A percentile compares a stretch with the other conserved stretches of the same genome.
These are phyloP conservation scores for Chloebia gouldiae DNA, from an alignment of 2,113 vertebrate species.

Conservation along the genomic window DNA sequence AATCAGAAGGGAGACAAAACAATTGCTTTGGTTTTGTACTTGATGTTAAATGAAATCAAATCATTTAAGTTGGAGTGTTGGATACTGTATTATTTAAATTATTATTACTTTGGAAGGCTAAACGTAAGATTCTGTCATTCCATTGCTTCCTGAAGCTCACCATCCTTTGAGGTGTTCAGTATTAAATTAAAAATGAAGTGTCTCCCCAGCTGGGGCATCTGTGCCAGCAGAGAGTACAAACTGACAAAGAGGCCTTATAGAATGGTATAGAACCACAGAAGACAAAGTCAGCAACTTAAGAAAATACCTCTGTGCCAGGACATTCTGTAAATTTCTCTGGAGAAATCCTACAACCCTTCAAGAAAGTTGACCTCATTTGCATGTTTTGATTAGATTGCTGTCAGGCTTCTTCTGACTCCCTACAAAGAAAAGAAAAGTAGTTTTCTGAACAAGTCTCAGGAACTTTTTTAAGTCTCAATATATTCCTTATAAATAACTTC, in stretches of 20 bases:
- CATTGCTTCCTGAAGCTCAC: neutral
- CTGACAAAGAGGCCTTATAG: neutral
- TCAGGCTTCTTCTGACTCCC: constrained; percentile 48
- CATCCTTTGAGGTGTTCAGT: constrained; percentile 31
- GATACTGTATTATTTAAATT: neutral
- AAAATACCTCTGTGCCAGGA: constrained; percentile 57
- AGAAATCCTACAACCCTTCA: constrained; percentile 70
- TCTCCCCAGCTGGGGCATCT: neutral
- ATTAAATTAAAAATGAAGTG: constrained; percentile 50
- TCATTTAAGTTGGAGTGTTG: neutral
- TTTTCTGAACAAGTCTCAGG: neutral
- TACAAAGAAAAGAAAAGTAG: neutral
- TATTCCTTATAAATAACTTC: neutral
- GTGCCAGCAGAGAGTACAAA: constrained; percentile 1
- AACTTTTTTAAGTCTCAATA: neutral
- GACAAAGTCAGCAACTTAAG: constrained; percentile 9
- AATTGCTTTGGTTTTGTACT: neutral
- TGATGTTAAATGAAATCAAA: neutral
- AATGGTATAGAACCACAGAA: neutral
- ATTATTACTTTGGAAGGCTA: neutral
- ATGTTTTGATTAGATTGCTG: constrained; percentile 77
- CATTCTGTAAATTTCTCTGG: constrained; percentile 69
- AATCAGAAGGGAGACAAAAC: neutral
- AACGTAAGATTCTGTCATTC: neutral
- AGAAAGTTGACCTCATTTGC: constrained; percentile 78